phyloP scores from a whole-genome alignment of 92 coral and sea anemone genomes.

The Blastomussa wellsi region DNA sequence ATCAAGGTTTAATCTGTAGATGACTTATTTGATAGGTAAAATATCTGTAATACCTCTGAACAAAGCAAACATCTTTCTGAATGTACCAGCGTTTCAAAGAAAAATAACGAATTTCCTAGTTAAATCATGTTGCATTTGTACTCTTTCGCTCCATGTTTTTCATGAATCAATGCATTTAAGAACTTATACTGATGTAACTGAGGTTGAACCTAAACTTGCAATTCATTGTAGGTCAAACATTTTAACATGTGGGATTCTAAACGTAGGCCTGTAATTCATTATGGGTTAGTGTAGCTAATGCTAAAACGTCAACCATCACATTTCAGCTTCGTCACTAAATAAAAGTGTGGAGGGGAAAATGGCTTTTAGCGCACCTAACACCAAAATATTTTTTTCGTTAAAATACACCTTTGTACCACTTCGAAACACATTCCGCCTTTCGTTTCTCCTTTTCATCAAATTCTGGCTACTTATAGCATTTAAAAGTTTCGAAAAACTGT shows the following conservation, averaged over 20 bases:
- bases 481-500: no score
- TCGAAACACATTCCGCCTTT: no score
- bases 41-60: not conserved
- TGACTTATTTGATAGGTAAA: not conserved
- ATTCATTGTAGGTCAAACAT: not conserved
- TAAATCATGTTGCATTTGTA: constrained; percentile 10
- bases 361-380: no score
- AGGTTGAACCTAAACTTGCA: not conserved
- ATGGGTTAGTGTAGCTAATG: not conserved
- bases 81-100: not conserved
- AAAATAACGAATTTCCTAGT: constrained; percentile 4
- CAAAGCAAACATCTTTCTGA: not conserved
- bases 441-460: no score
- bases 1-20: not conserved
- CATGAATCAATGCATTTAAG: not conserved
- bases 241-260: not conserved
- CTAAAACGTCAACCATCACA: not conserved
- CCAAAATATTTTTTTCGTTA: no score
- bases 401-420: no score
- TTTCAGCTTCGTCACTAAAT: not conserved
- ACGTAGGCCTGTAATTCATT: not conserved
- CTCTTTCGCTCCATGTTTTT: not conserved
- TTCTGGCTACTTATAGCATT: no score
- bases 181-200: not conserved
- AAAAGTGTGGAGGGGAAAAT: not conserved